Percentiles rank a stretch among this genome's conserved stretches.
phyloP scores from a whole-genome alignment of 2,113 vertebrate species.

The Synchiropus splendidus region DNA sequence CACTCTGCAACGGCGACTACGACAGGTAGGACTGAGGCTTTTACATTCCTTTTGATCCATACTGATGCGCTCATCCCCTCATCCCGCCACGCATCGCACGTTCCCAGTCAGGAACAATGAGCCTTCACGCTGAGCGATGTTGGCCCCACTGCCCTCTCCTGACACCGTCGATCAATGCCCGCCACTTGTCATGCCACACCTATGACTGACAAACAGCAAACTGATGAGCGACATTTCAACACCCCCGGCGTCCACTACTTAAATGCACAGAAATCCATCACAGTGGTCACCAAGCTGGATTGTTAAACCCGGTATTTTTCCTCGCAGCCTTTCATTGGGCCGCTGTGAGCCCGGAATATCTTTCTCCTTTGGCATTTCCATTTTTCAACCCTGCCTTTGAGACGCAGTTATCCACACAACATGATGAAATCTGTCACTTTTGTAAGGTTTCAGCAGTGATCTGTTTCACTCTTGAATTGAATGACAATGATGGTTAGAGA shows the following conservation, averaged over 20 bases:
- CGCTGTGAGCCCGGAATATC: too few relatives aligned
- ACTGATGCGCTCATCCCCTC: slow-evolving; percentile 3
- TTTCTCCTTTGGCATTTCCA: too few relatives aligned
- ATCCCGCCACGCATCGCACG: neutral
- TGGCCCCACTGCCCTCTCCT: slow-evolving; percentile 3
- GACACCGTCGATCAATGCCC: slow-evolving; percentile 11
- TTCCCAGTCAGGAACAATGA: neutral
- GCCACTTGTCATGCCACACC: slow-evolving; percentile 2
- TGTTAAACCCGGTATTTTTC: slow-evolving; percentile 2
- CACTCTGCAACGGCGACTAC: slow-evolving; percentile 63
- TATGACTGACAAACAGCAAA: slow-evolving; percentile 11
- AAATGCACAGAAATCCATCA: slow-evolving; percentile 30
- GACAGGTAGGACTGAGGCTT: slow-evolving; percentile 46
- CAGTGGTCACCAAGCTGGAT: slow-evolving; percentile 4
- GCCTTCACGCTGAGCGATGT: neutral
- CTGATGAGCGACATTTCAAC: slow-evolving; percentile 12
- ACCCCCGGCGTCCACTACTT: slow-evolving; percentile 1
- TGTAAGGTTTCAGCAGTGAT: too few relatives aligned
- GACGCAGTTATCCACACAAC: too few relatives aligned
- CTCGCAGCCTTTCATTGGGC: too few relatives aligned
- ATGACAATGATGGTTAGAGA: too few relatives aligned
- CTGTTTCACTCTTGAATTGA: too few relatives aligned
- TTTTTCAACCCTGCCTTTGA: too few relatives aligned
- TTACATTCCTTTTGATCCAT: neutral
- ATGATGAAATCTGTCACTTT: too few relatives aligned